Percentiles rank a stretch among this genome's conserved stretches.
phyloP scores from a whole-genome alignment of 2,797 vertebrate species.

The Tokudaia tokunoshimensis region DNA sequence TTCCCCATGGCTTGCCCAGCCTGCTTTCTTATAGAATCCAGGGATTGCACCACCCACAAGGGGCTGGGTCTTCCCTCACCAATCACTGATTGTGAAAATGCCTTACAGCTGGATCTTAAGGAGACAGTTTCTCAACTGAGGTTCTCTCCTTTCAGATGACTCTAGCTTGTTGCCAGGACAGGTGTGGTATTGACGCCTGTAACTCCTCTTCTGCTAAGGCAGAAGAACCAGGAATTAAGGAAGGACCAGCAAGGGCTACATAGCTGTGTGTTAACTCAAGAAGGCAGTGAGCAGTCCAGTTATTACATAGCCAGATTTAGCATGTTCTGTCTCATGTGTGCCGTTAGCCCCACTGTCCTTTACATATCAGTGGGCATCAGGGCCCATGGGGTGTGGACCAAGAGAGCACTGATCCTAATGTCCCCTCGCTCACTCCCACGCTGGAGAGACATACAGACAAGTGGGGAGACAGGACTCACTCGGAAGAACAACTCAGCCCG shows the following conservation, averaged over 20 bases:
- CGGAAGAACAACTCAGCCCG: not conserved
- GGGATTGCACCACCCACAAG: not conserved
- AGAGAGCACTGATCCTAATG: not conserved
- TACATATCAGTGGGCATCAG: not conserved
- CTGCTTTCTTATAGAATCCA: not conserved
- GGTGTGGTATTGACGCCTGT: not conserved
- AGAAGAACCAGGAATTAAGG: not conserved
- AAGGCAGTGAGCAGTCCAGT: not conserved
- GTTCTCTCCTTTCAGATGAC: not conserved
- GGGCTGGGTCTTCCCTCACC: not conserved
- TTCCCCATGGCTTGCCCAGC: not conserved
- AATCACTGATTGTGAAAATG: not conserved
- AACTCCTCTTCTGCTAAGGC: not conserved
- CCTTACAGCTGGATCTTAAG: no score
- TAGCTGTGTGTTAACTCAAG: not conserved
- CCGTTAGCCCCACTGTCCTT: not conserved
- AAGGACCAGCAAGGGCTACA: not conserved
- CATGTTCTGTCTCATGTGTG: not conserved
- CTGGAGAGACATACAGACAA: not conserved
- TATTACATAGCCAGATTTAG: slow-evolving; percentile 6
- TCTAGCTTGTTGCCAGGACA: not conserved
- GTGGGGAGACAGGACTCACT: not conserved
- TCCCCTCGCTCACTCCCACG: not conserved
- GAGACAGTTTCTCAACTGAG: not conserved
- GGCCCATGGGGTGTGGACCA: not conserved